A percentile compares a stretch with the other conserved stretches of the same genome.
These are phyloP conservation scores for Enteromius fasciolatus DNA, from an alignment of 2,797 vertebrate genomes.

Conservation along the genomic window DNA sequence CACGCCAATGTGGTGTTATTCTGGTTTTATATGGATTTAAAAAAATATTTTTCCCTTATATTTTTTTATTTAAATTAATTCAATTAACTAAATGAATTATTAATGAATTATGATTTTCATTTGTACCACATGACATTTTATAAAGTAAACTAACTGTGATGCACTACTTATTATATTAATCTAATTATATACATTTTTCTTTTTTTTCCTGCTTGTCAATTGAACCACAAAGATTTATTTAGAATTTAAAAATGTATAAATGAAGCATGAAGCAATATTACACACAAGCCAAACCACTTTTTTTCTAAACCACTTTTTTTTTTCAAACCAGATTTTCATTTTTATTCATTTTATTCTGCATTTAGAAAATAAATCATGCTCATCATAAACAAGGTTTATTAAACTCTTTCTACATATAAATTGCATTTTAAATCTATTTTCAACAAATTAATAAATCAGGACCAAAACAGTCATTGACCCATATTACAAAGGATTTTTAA, in stretches of 20 bases:
- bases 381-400: not conserved
- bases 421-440: not conserved
- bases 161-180: not conserved
- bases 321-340: not conserved
- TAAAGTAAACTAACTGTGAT: not conserved
- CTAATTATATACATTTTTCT: not conserved
- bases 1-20: not conserved
- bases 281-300: not conserved
- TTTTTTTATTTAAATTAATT: not conserved
- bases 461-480: constrained; percentile 9
- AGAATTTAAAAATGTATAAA: not conserved
- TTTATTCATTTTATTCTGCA: not conserved
- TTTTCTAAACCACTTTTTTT: too few species aligned
- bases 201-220: too few species aligned
- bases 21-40: not conserved
- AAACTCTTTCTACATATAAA: not conserved
- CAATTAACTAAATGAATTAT: not conserved
- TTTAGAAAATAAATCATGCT: not conserved
- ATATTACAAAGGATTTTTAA: not conserved
- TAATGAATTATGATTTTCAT: not conserved
- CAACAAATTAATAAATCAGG: not conserved
- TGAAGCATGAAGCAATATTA: not conserved
- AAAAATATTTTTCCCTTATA: not conserved
- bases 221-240: not conserved
- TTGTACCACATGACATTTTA: not conserved